Percentiles rank a stretch among this genome's conserved stretches.
phyloP scores from a whole-genome alignment of 2,888 invertebrate genomes.

The Parnassius mnemosyne region DNA sequence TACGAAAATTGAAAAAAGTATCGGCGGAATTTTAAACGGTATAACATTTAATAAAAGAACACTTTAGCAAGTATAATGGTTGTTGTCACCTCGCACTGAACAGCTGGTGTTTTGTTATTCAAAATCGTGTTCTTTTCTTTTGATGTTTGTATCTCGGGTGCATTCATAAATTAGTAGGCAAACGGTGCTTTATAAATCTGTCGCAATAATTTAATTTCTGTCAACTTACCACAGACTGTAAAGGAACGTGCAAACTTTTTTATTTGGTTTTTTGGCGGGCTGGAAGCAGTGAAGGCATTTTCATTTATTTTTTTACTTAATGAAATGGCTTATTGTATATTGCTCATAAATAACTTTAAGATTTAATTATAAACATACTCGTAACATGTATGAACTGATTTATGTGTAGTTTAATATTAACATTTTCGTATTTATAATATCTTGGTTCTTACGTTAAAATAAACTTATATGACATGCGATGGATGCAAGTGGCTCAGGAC shows the following conservation, averaged over 20 bases:
- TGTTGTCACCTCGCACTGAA: conserved; percentile 18
- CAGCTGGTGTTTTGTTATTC: conserved; percentile 27
- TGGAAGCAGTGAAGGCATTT: not conserved
- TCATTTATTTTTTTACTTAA: not conserved
- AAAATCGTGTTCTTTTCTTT: conserved; percentile 14
- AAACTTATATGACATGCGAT: too few species aligned
- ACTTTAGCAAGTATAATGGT: conserved; percentile 25
- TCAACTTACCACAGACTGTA: conserved; percentile 18
- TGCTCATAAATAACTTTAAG: too few species aligned
- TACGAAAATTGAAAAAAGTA: conserved; percentile 6
- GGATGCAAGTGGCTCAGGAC: too few species aligned
- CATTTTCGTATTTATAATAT: too few species aligned
- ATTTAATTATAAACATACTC: too few species aligned
- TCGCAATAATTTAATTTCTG: conserved; percentile 20
- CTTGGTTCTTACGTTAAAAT: too few species aligned
- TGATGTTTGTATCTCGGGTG: conserved; percentile 23
- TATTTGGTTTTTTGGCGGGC: conserved; percentile 6
- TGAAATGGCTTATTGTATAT: too few species aligned
- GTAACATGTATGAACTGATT: too few species aligned
- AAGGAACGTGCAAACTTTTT: conserved; percentile 17
- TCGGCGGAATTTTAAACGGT: conserved; percentile 20
- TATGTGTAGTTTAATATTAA: too few species aligned
- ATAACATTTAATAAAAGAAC: conserved; percentile 6
- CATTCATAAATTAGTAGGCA: conserved; percentile 23
- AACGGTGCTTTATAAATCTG: conserved; percentile 23